Evolutionary conservation across 2,888 invertebrate species (phyloP), one percentile per base, ranked within the genome.

Genomic region (Drosophila macrothrix): DNA sequence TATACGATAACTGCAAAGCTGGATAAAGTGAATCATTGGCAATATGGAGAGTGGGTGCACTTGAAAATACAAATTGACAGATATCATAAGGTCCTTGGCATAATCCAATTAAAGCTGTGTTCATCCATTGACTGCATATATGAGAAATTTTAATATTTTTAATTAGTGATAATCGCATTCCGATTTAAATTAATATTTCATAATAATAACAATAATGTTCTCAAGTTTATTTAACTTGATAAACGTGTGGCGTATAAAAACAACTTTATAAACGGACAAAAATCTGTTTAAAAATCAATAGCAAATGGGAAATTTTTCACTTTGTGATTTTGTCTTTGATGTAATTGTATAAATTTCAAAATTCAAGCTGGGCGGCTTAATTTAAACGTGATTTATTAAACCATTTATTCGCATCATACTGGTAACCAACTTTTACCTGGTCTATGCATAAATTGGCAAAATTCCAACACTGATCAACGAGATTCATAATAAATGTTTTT

Each of bases 21-120:
- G 61, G 67, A 65, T 69, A 67, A 86, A 81, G 65, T 75, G 73
- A 83, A 76, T 86, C 82, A 71, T 77, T 85, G 55, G 59, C 52
- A 78, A 70, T 63, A 65, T 65, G 75, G 61, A n/a, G 77, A 55
- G 35, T 59, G 74, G 61, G 31, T n/a, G 14, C 63, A 70, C 78
- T 78, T 65, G 50, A 67, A 64, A 58, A 71, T 52, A 58, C 46
- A 78, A 28, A 49, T 71, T 70, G 60, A 41, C 52, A 68, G 65
- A 66, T 55, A 43, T 73, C 41, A 62, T 55, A 56, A 33, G 49
- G 28, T 58, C 6, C 39, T 54, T 52, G 39, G 33, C 41, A n/a
- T 60, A 53, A 60, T 62, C 33, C 56, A 58, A 75, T 74, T 41
- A 52, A 61, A 64, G 29, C 22, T 25, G 19, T 49, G 46, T 22